These are phyloP conservation scores for Coecobrya sp. DNA, from an alignment of 2,888 invertebrate species.

Conservation along the genomic window DNA sequence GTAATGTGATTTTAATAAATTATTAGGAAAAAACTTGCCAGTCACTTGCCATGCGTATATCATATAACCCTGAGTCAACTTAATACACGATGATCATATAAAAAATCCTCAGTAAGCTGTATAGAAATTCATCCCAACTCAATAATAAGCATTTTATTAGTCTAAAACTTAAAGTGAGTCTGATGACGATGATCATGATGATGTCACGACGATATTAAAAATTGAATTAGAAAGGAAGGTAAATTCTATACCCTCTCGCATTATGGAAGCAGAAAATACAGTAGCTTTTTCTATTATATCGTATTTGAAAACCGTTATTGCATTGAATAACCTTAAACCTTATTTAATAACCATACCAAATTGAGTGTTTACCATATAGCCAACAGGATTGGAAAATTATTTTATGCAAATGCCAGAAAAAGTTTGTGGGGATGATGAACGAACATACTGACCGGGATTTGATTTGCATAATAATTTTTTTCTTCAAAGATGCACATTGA, in stretches of 20 bases:
- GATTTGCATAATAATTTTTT: slow-evolving; percentile 31
- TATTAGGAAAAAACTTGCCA: slow-evolving; percentile 47
- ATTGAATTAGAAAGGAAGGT: slow-evolving; percentile 14
- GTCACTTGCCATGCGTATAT: not conserved
- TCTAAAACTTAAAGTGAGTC: slow-evolving; percentile 3
- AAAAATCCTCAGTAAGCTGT: no score
- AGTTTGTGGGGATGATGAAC: not conserved
- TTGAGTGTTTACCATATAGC: slow-evolving; percentile 16
- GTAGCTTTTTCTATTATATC: not conserved
- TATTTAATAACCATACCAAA: not conserved
- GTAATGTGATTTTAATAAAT: slow-evolving; percentile 72
- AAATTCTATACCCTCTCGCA: not conserved
- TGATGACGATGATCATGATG: not conserved
- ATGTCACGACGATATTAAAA: slow-evolving; percentile 18
- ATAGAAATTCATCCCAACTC: not conserved
- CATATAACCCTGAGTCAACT: slow-evolving; percentile 23
- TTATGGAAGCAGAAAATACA: not conserved
- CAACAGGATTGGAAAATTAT: slow-evolving; percentile 10
- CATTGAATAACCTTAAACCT: not conserved
- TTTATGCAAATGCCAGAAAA: slow-evolving; percentile 34
- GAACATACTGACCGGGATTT: slow-evolving; percentile 41
- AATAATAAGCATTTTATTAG: slow-evolving; percentile 16
- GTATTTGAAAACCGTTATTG: slow-evolving; percentile 35
- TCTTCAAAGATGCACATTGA: not conserved
- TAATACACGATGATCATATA: no score